phyloP scores from a whole-genome alignment of 2,888 invertebrate species.

The Neoscelio sp. region DNA sequence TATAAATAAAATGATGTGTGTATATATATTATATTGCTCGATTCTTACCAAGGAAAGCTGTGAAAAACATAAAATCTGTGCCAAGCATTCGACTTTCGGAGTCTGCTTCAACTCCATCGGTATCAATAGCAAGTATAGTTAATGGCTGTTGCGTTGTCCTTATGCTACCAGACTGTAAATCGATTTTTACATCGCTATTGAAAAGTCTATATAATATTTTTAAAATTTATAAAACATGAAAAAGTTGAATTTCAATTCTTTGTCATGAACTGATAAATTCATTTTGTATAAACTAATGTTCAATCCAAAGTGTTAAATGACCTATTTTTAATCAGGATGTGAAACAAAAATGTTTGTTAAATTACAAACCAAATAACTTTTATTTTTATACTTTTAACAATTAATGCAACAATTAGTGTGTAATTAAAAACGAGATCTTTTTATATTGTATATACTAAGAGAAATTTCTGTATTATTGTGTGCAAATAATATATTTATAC shows the following conservation, averaged over 20 bases:
- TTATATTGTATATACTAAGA: too few species aligned
- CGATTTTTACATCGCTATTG: background rate
- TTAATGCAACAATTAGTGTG: too few species aligned
- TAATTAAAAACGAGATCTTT: too few species aligned
- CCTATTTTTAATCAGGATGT: too few species aligned
- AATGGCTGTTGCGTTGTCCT: conserved; percentile 85
- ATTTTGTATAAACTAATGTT: too few species aligned
- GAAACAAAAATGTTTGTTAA: conserved; percentile 8
- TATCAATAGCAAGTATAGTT: conserved; percentile 91
- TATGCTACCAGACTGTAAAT: conserved; percentile 78
- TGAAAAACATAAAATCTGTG: conserved; percentile 96
- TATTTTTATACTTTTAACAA: too few species aligned
- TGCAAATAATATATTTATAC: too few species aligned
- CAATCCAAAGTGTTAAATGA: too few species aligned
- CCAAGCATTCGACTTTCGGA: conserved; percentile 92
- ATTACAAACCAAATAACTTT: conserved; percentile 77
- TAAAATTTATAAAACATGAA: conserved; percentile 7
- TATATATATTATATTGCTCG: conserved; percentile 2
- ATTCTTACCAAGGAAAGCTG: conserved; percentile 92
- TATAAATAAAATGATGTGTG: conserved; percentile 2
- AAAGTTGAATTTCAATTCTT: too few species aligned
- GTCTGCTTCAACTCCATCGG: conserved; percentile 89
- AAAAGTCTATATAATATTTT: too few species aligned
- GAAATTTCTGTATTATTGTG: too few species aligned
- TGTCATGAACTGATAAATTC: too few species aligned